Evolutionary conservation across 1,140 invertebrate genomes (phyloP).

Genomic region (Marisa cornuarietis): DNA sequence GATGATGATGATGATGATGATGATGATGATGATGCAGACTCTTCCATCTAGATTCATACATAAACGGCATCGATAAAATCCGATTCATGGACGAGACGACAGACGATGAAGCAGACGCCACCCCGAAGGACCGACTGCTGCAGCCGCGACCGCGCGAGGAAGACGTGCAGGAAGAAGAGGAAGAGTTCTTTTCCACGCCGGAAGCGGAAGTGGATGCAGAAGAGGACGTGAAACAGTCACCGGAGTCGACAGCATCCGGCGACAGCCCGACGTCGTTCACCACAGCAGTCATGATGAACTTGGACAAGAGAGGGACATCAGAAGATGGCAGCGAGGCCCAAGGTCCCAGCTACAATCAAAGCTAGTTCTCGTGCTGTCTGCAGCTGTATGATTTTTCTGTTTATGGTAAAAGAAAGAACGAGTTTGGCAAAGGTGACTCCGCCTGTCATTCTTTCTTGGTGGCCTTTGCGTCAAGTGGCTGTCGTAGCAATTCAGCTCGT

Average conservation of each 20-base stretch:
- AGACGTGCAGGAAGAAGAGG: conserved; percentile 21
- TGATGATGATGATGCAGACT: background rate
- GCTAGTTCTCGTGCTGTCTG: too few relatives aligned
- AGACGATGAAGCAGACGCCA: conserved; percentile 22
- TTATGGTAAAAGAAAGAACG: too few relatives aligned
- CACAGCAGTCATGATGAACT: conserved; percentile 16
- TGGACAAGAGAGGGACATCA: conserved; percentile 3
- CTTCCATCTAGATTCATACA: conserved; percentile 20
- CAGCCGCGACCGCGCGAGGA: background rate
- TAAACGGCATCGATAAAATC: conserved; percentile 31
- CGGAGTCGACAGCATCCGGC: background rate
- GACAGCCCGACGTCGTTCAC: conserved; percentile 17
- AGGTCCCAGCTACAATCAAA: background rate
- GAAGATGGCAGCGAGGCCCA: background rate
- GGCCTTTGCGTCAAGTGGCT: too few relatives aligned
- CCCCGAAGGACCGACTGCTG: conserved; percentile 16
- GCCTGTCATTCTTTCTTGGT: too few relatives aligned
- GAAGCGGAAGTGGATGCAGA: conserved; percentile 4
- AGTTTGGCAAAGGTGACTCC: too few relatives aligned
- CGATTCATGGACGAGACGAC: conserved; percentile 30
- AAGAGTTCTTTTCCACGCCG: background rate
- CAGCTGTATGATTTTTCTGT: too few relatives aligned
- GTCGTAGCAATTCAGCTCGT: too few relatives aligned
- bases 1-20: background rate
- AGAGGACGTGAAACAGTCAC: background rate